phyloP scores from a whole-genome alignment of 2,888 invertebrate genomes.

The Gastracanthus pulcherrimus region DNA sequence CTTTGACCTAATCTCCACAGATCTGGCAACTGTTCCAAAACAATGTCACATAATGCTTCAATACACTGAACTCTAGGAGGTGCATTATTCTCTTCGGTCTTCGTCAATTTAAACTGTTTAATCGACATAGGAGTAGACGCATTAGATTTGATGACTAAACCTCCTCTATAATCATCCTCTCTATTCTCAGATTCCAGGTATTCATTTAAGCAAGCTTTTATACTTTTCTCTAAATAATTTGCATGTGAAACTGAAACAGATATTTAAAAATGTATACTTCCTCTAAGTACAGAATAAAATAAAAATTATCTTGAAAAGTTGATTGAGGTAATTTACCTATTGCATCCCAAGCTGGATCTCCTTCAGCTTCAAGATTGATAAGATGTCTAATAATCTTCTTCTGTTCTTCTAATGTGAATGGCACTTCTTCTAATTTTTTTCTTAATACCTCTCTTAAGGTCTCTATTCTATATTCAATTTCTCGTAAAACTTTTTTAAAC shows the following conservation, averaged over 20 bases:
- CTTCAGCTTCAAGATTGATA: constrained; percentile 86
- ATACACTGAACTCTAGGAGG: constrained; percentile 88
- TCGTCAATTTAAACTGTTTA: constrained; percentile 67
- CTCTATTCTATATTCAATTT: constrained; percentile 93
- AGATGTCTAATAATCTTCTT: constrained; percentile 94
- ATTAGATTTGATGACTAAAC: constrained; percentile 62
- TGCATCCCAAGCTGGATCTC: constrained; percentile 98
- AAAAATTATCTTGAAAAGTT: neutral
- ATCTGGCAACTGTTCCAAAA: constrained; percentile 90
- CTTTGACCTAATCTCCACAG: constrained; percentile 97
- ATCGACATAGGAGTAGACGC: constrained; percentile 61
- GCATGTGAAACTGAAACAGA: constrained; percentile 71
- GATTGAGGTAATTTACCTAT: constrained; percentile 78
- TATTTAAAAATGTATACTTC: constrained; percentile 1
- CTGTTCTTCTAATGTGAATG: constrained; percentile 95
- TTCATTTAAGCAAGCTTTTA: constrained; percentile 69
- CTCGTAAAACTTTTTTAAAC: constrained; percentile 91
- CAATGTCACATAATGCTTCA: constrained; percentile 87
- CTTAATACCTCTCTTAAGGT: constrained; percentile 89
- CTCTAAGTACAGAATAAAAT: neutral
- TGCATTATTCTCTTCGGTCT: constrained; percentile 75
- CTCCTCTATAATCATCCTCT: constrained; percentile 66
- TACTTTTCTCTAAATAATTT: constrained; percentile 72
- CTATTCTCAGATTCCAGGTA: constrained; percentile 67
- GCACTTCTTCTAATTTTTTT: constrained; percentile 92